These are phyloP conservation scores for Suillia variegata DNA, from an alignment of 2,888 invertebrate species.

Conservation along the genomic window DNA sequence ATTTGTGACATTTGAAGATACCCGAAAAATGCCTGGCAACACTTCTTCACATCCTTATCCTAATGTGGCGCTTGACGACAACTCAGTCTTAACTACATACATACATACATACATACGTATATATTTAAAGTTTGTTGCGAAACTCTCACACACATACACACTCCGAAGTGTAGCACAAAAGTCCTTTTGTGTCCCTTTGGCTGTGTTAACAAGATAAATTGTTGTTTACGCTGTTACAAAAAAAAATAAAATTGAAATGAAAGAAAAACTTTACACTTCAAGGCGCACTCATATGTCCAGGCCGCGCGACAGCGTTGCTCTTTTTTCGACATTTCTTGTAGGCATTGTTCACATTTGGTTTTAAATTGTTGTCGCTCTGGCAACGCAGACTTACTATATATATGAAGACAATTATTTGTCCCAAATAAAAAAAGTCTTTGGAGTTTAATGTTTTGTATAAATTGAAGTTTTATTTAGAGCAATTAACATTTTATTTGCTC, in stretches of 20 bases:
- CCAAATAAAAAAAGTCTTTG: too few species aligned
- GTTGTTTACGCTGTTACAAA: neutral
- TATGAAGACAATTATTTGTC: too few species aligned
- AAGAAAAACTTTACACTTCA: neutral
- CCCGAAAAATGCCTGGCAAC: too few species aligned
- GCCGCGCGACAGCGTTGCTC: too few species aligned
- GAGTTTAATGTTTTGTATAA: too few species aligned
- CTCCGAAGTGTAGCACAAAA: neutral
- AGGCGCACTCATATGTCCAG: neutral
- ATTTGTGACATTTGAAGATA: neutral
- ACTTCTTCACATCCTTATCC: neutral
- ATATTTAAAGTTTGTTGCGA: neutral
- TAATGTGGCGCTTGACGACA: neutral
- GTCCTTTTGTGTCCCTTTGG: neutral
- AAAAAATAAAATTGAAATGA: neutral
- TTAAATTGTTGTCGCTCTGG: too few species aligned
- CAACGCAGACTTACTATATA: too few species aligned
- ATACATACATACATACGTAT: neutral
- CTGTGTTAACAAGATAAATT: slow-evolving; percentile 3
- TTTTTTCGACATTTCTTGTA: too few species aligned
- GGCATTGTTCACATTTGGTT: too few species aligned
- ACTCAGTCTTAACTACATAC: neutral
- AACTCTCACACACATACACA: neutral
- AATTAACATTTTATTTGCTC: too few species aligned
- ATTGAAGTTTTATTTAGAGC: too few species aligned